A percentile compares a stretch with the other conserved stretches of the same genome.
These are phyloP conservation scores for Malurus melanocephalus DNA, from an alignment of 2,113 vertebrate species.

Conservation along the genomic window DNA sequence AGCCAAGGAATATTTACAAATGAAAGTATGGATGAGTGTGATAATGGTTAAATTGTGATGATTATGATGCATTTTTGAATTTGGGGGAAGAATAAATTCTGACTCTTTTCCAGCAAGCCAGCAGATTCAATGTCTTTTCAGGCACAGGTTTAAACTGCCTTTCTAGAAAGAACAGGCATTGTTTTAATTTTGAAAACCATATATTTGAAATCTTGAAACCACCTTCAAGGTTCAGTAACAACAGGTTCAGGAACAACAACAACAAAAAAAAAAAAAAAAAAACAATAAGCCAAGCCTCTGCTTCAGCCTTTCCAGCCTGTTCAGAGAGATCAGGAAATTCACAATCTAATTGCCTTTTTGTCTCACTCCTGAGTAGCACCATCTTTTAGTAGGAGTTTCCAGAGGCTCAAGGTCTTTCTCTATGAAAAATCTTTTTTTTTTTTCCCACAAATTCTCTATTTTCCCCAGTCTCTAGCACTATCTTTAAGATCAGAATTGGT, in stretches of 20 bases:
- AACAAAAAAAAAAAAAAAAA: not conserved
- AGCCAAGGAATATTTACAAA: not conserved
- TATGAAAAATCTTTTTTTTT: not conserved
- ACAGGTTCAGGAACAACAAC: not conserved
- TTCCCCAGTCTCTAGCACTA: not conserved
- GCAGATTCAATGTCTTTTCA: not conserved
- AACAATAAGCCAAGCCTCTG: not conserved
- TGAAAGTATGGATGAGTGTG: not conserved
- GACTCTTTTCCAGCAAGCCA: not conserved
- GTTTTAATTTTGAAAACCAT: not conserved
- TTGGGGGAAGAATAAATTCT: not conserved
- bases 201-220: not conserved
- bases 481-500: not conserved
- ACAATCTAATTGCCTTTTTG: not conserved
- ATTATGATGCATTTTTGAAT: not conserved
- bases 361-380: not conserved
- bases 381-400: not conserved
- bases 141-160: not conserved
- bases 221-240: not conserved
- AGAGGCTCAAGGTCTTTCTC: not conserved
- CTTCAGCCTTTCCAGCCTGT: not conserved
- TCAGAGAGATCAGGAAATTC: not conserved
- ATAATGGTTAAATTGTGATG: not conserved
- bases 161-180: not conserved
- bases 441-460: not conserved